These are phyloP conservation scores for Ceratina australensis DNA, from an alignment of 1,140 invertebrate genomes.

Conservation along the genomic window DNA sequence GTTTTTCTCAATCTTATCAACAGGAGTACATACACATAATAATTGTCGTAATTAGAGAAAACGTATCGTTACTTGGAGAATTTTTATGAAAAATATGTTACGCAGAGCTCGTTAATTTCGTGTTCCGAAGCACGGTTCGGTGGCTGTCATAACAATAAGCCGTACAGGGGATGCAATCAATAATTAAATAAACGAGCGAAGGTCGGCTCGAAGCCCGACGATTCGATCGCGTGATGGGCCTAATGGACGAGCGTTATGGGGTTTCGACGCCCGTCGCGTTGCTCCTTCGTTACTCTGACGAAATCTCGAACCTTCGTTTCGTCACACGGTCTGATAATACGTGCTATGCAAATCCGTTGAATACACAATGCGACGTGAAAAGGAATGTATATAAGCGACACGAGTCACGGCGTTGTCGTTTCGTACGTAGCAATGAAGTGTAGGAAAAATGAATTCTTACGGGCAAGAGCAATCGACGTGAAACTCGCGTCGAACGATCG, in stretches of 20 bases:
- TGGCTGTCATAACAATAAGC: conserved; percentile 39
- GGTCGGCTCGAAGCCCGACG: conserved; percentile 49
- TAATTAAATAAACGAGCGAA: conserved; percentile 57
- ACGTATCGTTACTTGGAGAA: not conserved
- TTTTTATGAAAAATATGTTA: no score
- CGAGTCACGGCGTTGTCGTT: no score
- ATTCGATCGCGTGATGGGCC: conserved; percentile 29
- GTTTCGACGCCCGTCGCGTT: conserved; percentile 28
- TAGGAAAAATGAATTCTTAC: no score
- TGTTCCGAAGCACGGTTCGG: not conserved
- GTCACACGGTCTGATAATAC: not conserved
- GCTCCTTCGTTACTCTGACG: not conserved
- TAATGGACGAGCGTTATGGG: conserved; percentile 31
- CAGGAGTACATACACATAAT: no score
- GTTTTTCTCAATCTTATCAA: no score
- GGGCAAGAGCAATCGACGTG: no score
- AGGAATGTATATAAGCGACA: no score
- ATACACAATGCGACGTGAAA: no score
- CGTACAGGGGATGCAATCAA: conserved; percentile 27
- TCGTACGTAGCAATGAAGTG: no score
- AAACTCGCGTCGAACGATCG: no score
- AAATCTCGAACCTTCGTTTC: not conserved
- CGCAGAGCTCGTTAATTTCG: not conserved
- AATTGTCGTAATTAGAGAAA: no score
- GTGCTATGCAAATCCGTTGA: not conserved